Evolutionary conservation across 2,797 vertebrate genomes (phyloP).

Genomic region (Syngnathus rostellatus): DNA sequence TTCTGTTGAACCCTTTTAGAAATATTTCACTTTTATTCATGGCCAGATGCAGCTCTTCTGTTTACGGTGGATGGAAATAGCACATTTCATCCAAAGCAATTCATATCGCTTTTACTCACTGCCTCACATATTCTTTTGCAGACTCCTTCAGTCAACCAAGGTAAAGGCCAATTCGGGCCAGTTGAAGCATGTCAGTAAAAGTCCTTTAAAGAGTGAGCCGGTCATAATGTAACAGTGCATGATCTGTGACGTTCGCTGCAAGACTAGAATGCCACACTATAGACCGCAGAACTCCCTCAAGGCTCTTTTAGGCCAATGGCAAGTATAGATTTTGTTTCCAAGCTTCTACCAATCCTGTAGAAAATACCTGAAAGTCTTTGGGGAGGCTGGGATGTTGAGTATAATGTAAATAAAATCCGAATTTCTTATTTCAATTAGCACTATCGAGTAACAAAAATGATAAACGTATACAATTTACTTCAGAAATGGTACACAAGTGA

Average conservation of each 20-base stretch:
- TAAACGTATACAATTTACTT: too few relatives aligned
- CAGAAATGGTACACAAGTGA: too few relatives aligned
- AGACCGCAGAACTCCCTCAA: neutral
- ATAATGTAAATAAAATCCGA: neutral
- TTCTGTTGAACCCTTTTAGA: neutral
- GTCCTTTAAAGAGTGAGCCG: neutral
- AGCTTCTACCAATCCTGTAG: neutral
- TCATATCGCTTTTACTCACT: neutral
- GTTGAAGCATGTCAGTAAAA: neutral
- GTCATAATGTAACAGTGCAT: neutral
- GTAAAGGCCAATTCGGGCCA: neutral
- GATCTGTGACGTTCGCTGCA: neutral
- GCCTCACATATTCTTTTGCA: neutral
- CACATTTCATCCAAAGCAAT: neutral
- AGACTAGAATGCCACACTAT: neutral
- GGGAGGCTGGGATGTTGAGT: too few relatives aligned
- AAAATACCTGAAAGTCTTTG: neutral
- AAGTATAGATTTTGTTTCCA: neutral
- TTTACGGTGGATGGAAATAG: neutral
- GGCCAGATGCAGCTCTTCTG: neutral
- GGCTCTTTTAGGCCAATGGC: neutral
- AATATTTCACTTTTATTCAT: neutral
- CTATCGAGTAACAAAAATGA: too few relatives aligned
- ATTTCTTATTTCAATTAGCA: too few relatives aligned
- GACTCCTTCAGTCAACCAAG: neutral